Evolutionary conservation across 2,113 vertebrate species (phyloP).

Genomic region (Phaethon lepturus): DNA sequence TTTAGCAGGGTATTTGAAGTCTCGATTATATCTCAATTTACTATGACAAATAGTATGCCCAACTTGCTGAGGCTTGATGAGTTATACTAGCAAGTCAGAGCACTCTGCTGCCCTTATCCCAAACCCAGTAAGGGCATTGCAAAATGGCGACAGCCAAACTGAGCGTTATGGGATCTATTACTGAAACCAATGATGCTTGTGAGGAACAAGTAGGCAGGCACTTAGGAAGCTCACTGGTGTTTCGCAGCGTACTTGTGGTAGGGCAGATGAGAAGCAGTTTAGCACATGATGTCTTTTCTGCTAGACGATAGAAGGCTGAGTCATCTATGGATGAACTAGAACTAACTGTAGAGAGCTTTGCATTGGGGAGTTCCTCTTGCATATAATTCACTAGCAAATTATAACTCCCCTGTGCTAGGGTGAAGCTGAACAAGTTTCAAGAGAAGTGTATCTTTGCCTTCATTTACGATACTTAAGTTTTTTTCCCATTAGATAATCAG

Average conservation of each 20-base stretch:
- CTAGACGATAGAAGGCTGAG: not conserved
- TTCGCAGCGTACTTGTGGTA: not conserved
- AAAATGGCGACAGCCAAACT: not conserved
- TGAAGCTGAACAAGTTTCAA: not conserved
- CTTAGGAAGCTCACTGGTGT: not conserved
- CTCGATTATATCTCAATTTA: not conserved
- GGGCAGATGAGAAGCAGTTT: not conserved
- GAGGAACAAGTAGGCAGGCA: not conserved
- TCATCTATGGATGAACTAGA: not conserved
- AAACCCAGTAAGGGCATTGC: fast-evolving
- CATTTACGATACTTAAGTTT: not conserved
- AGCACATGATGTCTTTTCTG: not conserved
- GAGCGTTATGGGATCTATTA: not conserved
- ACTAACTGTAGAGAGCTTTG: not conserved
- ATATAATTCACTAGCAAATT: not conserved
- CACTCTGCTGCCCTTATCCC: not conserved
- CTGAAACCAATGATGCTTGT: not conserved
- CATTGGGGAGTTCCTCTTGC: not conserved
- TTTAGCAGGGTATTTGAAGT: not conserved
- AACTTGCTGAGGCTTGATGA: not conserved
- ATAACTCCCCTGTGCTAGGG: not conserved
- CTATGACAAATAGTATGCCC: not conserved
- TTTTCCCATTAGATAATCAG: not conserved
- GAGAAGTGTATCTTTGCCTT: not conserved
- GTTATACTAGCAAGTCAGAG: not conserved